These are phyloP conservation scores for Leptinotarsa juncta DNA, from an alignment of 2,888 invertebrate species.

Conservation along the genomic window DNA sequence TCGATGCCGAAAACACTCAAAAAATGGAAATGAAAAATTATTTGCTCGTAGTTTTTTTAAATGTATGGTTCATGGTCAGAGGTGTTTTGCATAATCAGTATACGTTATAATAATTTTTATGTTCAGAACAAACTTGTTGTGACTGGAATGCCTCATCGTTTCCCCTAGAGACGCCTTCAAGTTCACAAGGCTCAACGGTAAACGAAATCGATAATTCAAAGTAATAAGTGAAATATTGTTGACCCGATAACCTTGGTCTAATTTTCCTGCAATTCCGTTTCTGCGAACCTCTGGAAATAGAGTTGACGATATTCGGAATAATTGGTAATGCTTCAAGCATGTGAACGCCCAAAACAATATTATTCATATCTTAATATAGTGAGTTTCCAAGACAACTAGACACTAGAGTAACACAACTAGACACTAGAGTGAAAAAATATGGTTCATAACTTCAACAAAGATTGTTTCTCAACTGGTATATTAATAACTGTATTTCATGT, in stretches of 20 bases:
- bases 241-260: slow-evolving; percentile 49
- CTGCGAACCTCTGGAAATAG: slow-evolving; percentile 2
- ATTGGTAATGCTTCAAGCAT: not conserved
- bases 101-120: too few relatives aligned
- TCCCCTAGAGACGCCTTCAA: slow-evolving; percentile 52
- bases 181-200: slow-evolving; percentile 40
- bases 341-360: not conserved
- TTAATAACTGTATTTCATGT: too few relatives aligned
- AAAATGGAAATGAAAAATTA: too few relatives aligned
- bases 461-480: too few relatives aligned
- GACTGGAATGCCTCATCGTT: slow-evolving; percentile 42
- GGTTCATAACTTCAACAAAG: too few relatives aligned
- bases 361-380: not conserved
- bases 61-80: too few relatives aligned
- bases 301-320: not conserved
- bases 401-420: too few relatives aligned
- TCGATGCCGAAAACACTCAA: too few relatives aligned
- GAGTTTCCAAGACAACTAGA: not conserved
- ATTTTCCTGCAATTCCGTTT: slow-evolving; percentile 31
- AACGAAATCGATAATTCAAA: slow-evolving; percentile 40
- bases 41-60: too few relatives aligned
- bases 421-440: too few relatives aligned
- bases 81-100: too few relatives aligned
- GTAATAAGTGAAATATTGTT: slow-evolving; percentile 44
- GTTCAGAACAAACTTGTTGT: slow-evolving; percentile 43